Evolutionary conservation across 2,797 vertebrate species (phyloP), one percentile per base, ranked within the genome.

Genomic region (Sternotherus odoratus): DNA sequence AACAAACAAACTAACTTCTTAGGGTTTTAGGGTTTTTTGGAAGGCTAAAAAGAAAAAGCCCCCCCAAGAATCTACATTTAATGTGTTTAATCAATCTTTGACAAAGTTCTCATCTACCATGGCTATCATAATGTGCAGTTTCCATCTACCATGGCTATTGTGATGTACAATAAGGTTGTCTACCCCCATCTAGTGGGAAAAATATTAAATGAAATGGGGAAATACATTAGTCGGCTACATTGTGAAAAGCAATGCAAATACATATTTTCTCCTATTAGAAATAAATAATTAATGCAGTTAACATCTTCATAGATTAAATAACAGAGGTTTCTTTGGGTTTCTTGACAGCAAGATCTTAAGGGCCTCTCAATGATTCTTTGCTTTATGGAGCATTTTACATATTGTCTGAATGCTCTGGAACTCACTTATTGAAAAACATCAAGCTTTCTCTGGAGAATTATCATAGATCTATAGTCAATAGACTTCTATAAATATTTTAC

Each of bases 121-220:
- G 21, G 83, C 2, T 8, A 1, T 0, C 0, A 4, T 12, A 5
- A 49, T 36, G 19, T 66, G 21, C n/a, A 21, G 0, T 3, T 43
- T 4, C 5, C 36, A 39, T 3, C 2, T 12, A 4, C 1, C 39
- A 9, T 17, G 21, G 83, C 2, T 8, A 1, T 0, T 21, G 19
- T 66, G 19, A 8, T 66, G 12, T 82, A 1, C 54, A 87, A 10
- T 57, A 93, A 97, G 88, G 98, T 33, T 94, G 24, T 96, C 95
- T 98, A 97, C 87, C 92, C 79, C 98, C 98, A 98, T 92, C 98
- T 98, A 98, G 98, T 85, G 98, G 97, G 43, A 72, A 86, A 36
- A 7, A 0, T 0, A 1, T 69, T 24, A 23, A 92, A 89, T 5
- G 60, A 3, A 63, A 48, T 21, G 4, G 30, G 2, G 26, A 36